Evolutionary conservation across 23 tunicate genomes (phyloP).

Genomic region (Oikopleura dioica): DNA sequence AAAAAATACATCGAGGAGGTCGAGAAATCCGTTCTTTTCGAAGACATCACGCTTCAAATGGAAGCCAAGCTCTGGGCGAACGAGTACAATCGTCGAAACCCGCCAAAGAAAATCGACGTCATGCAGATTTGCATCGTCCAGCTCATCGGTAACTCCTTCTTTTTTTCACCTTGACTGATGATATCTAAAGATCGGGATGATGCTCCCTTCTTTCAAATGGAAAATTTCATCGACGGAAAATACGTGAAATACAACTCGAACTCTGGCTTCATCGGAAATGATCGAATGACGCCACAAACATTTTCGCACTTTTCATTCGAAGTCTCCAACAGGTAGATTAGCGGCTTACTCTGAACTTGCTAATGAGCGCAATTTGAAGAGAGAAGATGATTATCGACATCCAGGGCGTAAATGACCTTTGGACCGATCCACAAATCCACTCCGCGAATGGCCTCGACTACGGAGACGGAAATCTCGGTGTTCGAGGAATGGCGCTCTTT

Average conservation of each 20-base stretch:
- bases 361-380: neutral
- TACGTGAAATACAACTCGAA: constrained; percentile 89
- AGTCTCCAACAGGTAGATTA: neutral
- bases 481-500: constrained; percentile 68
- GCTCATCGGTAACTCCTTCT: constrained; percentile 39
- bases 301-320: neutral
- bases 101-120: constrained; percentile 88
- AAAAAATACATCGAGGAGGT: constrained; percentile 50
- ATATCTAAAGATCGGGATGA: no score
- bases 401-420: constrained; percentile 85
- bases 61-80: constrained; percentile 95
- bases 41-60: constrained; percentile 80
- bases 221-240: constrained; percentile 79
- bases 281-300: constrained; percentile 76
- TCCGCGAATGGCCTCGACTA: constrained; percentile 90
- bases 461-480: constrained; percentile 90
- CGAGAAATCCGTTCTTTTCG: constrained; percentile 33
- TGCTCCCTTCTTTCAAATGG: constrained; percentile 54
- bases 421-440: constrained; percentile 97
- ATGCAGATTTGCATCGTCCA: constrained; percentile 91
- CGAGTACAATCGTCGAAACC: constrained; percentile 65
- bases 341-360: neutral
- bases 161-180: no score
- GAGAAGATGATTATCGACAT: constrained; percentile 53
- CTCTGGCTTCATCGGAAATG: constrained; percentile 60